Evolutionary conservation across 1,140 invertebrate genomes (phyloP), one percentile per base, ranked within the genome.

Genomic region (Ostrea edulis): DNA sequence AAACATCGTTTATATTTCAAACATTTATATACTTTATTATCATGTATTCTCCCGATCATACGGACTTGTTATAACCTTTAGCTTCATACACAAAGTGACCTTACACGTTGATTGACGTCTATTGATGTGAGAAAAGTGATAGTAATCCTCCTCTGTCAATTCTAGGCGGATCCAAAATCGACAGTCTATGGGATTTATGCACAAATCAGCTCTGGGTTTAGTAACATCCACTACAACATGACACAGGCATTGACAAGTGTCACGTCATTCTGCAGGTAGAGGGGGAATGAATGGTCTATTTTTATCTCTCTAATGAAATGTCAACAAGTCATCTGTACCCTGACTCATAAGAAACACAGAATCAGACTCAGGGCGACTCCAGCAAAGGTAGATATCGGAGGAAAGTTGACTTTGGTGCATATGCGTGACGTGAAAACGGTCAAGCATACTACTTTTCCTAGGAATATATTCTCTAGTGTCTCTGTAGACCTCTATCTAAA

Each of bases 61-160:
- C 5, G 5, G 5, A 44, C 35, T 44, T 44, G 1, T 44, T 44
- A 44, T 44, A 44, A 44, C 5, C 35, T 44, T 1, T 44, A 44
- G 35, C 5, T 44, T 44, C 35, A 44, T 44, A 44, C 29, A 77
- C 68, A 22, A 12, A 25, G 12, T 77, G 29, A 77, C 68, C 29
- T 12, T 77, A 77, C 8, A 77, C 7, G 9, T 11, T 29, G 55
- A 4, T 35, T 29, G 29, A 9, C 68, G 25, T n/a, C n/a, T n/a
- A 25, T 77, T 77, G 68, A 77, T 77, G 68, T 77, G 68, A 17
- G 68, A 77, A 77, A 44, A 77, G 25, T 77, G 68, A 77, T 29
- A 25, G 68, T 35, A 35, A 77, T 77, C 68, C 68, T 25, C 25
- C 22, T 77, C 29, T 77, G 68, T 77, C 68, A 77, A 35, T 25